Base-by-base conservation (phyloP, 1,140 invertebrate species). In the Formica exsecta region DNA sequence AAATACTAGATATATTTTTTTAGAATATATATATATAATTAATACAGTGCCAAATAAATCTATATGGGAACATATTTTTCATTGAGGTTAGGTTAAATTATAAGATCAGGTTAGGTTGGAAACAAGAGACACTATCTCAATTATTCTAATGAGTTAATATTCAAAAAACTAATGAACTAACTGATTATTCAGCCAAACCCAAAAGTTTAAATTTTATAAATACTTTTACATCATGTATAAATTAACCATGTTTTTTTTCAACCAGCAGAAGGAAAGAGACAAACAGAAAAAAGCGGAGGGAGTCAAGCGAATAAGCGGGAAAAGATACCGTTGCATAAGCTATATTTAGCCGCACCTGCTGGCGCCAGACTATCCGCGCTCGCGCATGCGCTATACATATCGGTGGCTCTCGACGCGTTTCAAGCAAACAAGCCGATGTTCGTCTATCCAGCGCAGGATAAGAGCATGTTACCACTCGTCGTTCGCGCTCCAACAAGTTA, bases 271-370 rank as follows among this genome's bases (percentile, higher is more conserved):
- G n/a, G 11, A 16, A 61, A 54, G 29, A 84, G 51, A 51, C 0
- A 38, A 54, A 22, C 38, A 75, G 29, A 87, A n/a, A 59, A 73
- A 57, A 22, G 36, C 19, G 29, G 41, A 73, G 85, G 65, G 48
- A 74, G 44, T 8, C 62, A 66, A 65, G 61, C 29, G 41, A 76
- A 25, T 36, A 41, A 16, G 74, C 61, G 41, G 65, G 25, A 36
- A 36, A 89, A 87, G 71, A 87, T 89, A 74, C 89, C 89, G 85
- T 87, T 89, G 89, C 80, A 89, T 76, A 87, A 86, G 86, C 86
- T 90, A 90, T 90, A 90, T 90, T 87, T 90, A 90, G 81, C 88
- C 87, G 76, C 89, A 90, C 89, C 89, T 90, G 89, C 89, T 90
- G 89, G 89, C 89, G 89, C 89, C 89, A 90, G 86, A 90, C 89